Percentiles rank a stretch among this genome's conserved stretches.
These are phyloP conservation scores for Colletes collaris DNA, from an alignment of 2,888 invertebrate genomes.

Conservation along the genomic window DNA sequence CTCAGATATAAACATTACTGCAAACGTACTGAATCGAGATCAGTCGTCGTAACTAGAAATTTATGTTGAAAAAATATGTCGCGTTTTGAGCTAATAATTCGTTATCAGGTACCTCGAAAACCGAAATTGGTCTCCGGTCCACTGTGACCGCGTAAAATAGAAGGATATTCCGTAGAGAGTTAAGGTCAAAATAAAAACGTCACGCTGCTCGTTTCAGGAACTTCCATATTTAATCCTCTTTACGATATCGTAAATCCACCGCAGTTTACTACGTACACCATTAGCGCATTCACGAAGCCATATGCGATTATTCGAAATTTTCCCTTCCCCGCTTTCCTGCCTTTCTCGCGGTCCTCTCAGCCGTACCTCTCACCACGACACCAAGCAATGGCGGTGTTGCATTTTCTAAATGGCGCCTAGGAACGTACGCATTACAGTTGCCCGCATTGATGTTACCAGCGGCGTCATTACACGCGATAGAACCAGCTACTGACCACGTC, in stretches of 20 bases:
- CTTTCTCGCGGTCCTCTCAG: not conserved
- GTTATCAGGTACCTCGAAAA: too few species aligned
- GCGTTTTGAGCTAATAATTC: too few species aligned
- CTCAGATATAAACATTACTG: too few species aligned
- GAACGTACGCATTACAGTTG: constrained; percentile 15
- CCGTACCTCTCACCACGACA: not conserved
- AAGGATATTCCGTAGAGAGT: not conserved
- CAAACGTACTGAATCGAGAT: too few species aligned
- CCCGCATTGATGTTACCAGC: constrained; percentile 42
- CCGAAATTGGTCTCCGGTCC: too few species aligned
- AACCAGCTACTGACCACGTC: constrained; percentile 12
- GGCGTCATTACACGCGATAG: constrained; percentile 15
- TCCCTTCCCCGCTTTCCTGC: not conserved
- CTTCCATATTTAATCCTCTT: constrained; percentile 16
- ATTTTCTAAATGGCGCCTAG: constrained; percentile 18
- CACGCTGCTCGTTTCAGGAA: not conserved
- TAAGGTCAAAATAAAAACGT: not conserved
- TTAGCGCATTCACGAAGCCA: not conserved
- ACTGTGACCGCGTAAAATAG: too few species aligned
- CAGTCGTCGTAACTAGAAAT: too few species aligned
- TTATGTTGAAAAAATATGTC: too few species aligned
- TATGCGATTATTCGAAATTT: not conserved
- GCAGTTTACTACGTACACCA: not conserved
- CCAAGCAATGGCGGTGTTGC: constrained; percentile 6
- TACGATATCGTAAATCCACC: constrained; percentile 12